Evolutionary conservation across 2,113 vertebrate genomes (phyloP), one percentile per base, ranked within the genome.

Genomic region (Prinia subflava): DNA sequence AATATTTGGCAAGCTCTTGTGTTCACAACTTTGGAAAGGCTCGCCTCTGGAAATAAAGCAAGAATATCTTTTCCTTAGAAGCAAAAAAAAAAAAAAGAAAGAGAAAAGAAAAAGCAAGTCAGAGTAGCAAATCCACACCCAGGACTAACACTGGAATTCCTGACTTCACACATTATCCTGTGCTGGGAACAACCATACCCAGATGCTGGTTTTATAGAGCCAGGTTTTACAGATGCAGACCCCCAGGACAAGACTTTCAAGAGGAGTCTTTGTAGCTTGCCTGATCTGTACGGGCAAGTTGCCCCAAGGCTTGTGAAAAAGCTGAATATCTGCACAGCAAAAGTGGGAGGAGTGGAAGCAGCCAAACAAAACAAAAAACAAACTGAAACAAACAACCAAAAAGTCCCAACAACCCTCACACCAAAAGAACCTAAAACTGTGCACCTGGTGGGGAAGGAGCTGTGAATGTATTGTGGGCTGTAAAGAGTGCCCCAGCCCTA

Each of bases 1-100:
- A 98, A 98, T 98, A 98, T 98, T 98, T 98, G 97, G 96, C 92
- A 96, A 96, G 82, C 90, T 82, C 96, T 98, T 90, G 83, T 93
- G 78, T 96, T 96, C 89, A 93, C 96, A 93, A 41, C 93, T 97
- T 97, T 96, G 95, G 97, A 97, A 97, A 96, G 96, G 92, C 88
- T 97, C 57, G 74, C 96, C 95, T 93, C 95, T 96, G 87, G 95
- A 96, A 97, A 97, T 95, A 96, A 97, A 89, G 93, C 89, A 95
- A 95, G 94, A 98, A 97, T 46, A 62, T 91, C 76, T 96, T 95
- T 97, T 91, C 91, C 76, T 83, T 83, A 52, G 4, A 11, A 5
- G 20, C 28, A n/a, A 35, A 81, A 88, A 95, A 87, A 24, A 56
- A 35, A 20, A 24, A 18, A 79, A 84, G 55, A 82, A 25, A 23